These are phyloP conservation scores for Chloroceryle inda DNA, from an alignment of 2,797 vertebrate species.

Conservation along the genomic window DNA sequence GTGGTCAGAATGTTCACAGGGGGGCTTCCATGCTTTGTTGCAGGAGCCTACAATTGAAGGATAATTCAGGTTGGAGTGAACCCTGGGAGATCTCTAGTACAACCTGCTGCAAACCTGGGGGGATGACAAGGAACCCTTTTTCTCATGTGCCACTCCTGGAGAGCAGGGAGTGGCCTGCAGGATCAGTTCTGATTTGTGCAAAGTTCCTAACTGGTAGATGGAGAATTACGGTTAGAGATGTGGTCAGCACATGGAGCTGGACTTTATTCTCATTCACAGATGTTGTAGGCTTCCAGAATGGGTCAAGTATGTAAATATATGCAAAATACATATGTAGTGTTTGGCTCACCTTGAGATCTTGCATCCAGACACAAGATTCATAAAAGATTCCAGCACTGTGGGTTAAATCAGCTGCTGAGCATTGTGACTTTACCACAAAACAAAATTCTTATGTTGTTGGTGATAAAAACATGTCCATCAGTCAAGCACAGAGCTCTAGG, in stretches of 20 bases:
- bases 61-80: neutral
- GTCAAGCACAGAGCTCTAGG: neutral
- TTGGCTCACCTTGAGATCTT: neutral
- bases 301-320: neutral
- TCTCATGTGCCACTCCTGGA: neutral
- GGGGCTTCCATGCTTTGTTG: neutral
- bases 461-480: neutral
- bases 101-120: neutral
- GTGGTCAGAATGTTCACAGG: neutral
- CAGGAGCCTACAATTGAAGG: accelerated
- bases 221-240: neutral
- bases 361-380: neutral
- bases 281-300: neutral
- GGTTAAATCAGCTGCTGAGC: neutral
- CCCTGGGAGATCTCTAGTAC: neutral
- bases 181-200: neutral
- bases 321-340: neutral
- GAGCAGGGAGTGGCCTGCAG: neutral
- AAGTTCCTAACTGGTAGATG: neutral
- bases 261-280: neutral
- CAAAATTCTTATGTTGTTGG: neutral
- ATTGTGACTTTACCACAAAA: neutral
- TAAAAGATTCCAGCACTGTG: neutral
- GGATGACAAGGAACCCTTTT: neutral
- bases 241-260: neutral